Evolutionary conservation across 2,113 vertebrate genomes (phyloP), one percentile per base, ranked within the genome.

Genomic region (Mesocricetus auratus): DNA sequence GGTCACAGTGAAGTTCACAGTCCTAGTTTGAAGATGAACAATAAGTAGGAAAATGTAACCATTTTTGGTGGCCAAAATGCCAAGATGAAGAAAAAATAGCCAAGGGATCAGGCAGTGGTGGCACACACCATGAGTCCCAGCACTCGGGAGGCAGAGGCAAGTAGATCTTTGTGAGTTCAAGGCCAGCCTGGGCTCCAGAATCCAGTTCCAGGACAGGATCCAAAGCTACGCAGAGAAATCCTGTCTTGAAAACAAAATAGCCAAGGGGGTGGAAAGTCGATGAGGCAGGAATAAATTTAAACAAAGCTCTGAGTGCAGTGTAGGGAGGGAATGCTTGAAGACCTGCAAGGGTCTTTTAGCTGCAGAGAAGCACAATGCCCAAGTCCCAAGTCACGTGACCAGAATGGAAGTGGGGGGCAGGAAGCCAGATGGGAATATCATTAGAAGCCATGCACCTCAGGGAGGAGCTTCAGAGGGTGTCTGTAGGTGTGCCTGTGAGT

Each of bases 1-100:
- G n/a, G 50, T 7, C 5, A 5, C 66, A 5, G 0, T 13, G 39
- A 39, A n/a, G 15, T 4, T 82, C 68, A 11, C 56, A 5, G 39
- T 79, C 21, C 56, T 56, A 47, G n/a, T 12, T 62, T 62, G 39
- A 39, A 93, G 50, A 81, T n/a, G 12, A 17, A 58, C 64, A 36
- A 24, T 21, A 26, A 69, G 12, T 47, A 36, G 56, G 42, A 45
- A 19, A 64, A 29, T 29, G 12, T 10, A 45, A n/a, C 45, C 5
- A 53, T 53, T 62, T 7, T 53, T 16, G 31, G 58, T 50, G 26
- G 7, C 82, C 16, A 8, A 91, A 21, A 6, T 39, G 24, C 36
- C 58, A 45, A 42, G 24, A 7, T 42, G 53, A 86, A 87, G 71
- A 87, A 78, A 87, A 78, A 79, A 58, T 39, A n/a, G 29, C 15